Conservation (phyloP, 2,797 vertebrate genomes). For the Enteromius treurensis region DNA sequence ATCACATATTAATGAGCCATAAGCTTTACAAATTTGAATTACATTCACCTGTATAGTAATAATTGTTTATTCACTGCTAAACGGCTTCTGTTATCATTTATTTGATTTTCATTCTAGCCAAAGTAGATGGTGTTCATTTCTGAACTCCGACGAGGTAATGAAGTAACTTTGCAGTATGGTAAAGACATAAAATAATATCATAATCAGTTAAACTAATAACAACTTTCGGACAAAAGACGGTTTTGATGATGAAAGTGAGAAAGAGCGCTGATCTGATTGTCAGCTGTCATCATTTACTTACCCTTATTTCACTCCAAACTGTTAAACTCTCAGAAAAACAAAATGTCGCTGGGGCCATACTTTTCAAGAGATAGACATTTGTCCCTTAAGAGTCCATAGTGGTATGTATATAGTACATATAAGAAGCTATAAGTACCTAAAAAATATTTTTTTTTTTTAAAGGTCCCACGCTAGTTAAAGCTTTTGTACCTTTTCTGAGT, state of each 20-base stretch:
- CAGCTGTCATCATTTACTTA: neutral
- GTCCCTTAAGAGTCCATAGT: neutral
- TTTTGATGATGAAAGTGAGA: neutral
- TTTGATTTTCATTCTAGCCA: neutral
- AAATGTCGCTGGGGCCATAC: too few relatives aligned
- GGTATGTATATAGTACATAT: neutral
- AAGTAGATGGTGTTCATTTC: neutral
- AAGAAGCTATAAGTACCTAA: neutral
- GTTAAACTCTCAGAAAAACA: neutral
- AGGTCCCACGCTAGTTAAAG: neutral
- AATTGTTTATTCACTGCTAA: neutral
- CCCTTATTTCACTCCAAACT: neutral
- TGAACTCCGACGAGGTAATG: conserved; percentile 3
- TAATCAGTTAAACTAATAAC: neutral
- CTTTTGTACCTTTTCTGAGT: neutral
- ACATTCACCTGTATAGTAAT: neutral
- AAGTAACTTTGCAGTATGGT: neutral
- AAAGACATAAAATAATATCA: neutral
- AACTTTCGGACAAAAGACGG: neutral
- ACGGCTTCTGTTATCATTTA: neutral
- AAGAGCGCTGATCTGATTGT: neutral
- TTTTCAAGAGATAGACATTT: neutral
- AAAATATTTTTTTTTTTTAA: neutral
- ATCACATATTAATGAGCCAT: conserved; percentile 26
- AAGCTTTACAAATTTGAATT: neutral